Percentiles rank a stretch among this genome's conserved stretches.
Evolutionary conservation across 2,113 vertebrate genomes (phyloP).

Genomic region (Eptesicus fuscus): DNA sequence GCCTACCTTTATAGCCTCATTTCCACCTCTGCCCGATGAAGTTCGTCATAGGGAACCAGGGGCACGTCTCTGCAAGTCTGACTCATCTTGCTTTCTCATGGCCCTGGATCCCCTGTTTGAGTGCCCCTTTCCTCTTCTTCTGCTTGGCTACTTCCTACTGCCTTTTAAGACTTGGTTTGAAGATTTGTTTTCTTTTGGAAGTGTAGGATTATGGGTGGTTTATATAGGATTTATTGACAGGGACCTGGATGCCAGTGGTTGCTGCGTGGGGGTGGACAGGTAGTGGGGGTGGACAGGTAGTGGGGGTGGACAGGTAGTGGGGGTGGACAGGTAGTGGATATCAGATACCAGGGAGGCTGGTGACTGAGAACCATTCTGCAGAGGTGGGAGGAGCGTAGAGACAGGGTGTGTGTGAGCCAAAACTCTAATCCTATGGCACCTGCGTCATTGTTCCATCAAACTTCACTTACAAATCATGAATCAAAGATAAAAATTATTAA

Average conservation of each 20-base stretch:
- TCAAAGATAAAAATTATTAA: slow-evolving; percentile 31
- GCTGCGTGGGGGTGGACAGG: neutral
- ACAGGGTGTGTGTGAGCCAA: neutral
- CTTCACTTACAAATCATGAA: slow-evolving; percentile 14
- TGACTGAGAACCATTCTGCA: neutral
- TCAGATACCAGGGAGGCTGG: neutral
- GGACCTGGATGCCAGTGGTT: neutral
- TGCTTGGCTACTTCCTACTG: neutral
- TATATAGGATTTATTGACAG: neutral
- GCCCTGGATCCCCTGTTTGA: neutral
- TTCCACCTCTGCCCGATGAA: neutral
- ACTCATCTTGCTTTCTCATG: slow-evolving; percentile 11
- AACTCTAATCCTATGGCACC: neutral
- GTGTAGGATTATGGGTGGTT: neutral
- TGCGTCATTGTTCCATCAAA: neutral
- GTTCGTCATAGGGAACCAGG: neutral
- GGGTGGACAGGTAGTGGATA: neutral
- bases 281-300: neutral
- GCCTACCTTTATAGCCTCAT: neutral
- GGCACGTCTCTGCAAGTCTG: neutral
- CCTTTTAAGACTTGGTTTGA: neutral
- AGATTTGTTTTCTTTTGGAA: neutral
- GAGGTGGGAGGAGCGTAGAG: neutral
- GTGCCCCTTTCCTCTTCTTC: neutral
- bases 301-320: neutral